phyloP scores from a whole-genome alignment of 2,888 invertebrate species.

The Aleiodes leptofemur region DNA sequence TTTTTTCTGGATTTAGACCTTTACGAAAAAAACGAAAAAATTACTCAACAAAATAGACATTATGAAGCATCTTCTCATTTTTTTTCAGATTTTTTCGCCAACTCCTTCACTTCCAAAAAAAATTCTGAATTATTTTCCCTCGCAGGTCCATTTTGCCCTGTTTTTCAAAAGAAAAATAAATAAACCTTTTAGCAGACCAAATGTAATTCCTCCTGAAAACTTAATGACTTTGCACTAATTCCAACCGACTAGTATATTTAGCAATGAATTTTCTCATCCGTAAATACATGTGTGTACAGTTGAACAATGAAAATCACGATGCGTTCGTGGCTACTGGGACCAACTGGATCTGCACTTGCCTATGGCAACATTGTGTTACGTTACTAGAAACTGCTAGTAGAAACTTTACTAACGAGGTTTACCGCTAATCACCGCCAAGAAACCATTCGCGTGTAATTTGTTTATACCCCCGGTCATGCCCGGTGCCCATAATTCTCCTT shows the following conservation, averaged over 20 bases:
- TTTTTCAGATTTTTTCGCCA: background rate
- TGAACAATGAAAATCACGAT: constrained; percentile 29
- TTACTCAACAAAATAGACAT: too few relatives aligned
- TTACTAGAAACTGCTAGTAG: constrained; percentile 47
- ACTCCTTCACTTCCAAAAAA: background rate
- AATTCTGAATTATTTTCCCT: background rate
- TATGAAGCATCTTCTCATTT: too few relatives aligned
- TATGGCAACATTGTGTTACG: constrained; percentile 44
- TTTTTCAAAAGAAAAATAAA: background rate
- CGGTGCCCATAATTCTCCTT: constrained; percentile 59
- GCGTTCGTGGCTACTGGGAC: constrained; percentile 25
- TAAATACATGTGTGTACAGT: constrained; percentile 28
- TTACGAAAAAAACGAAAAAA: background rate
- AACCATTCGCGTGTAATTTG: constrained; percentile 73
- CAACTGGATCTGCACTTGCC: constrained; percentile 44
- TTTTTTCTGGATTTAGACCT: background rate
- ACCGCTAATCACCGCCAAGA: constrained; percentile 71
- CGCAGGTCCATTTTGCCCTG: too few relatives aligned
- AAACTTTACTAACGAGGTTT: constrained; percentile 71
- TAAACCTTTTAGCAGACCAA: background rate
- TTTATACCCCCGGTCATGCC: constrained; percentile 69
- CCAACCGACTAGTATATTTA: too few relatives aligned
- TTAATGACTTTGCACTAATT: background rate
- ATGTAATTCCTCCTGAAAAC: background rate
- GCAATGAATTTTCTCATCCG: constrained; percentile 22